Base-by-base conservation (phyloP, 2,888 invertebrate species). In the Dysmachus trigonus region DNA sequence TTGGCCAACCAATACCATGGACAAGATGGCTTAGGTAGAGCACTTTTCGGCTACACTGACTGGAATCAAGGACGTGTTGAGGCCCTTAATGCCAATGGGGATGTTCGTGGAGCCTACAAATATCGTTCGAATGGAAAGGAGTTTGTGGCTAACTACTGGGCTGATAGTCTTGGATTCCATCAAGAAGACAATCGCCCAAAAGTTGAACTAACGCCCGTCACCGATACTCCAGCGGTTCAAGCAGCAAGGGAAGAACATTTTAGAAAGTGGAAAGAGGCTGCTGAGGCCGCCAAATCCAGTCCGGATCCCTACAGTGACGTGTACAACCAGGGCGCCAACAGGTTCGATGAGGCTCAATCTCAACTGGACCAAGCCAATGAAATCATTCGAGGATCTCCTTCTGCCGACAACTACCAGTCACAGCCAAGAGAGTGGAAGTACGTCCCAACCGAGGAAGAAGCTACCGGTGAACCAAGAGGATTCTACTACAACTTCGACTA, bases 131-230 rank as follows among this genome's bases (percentile, higher is more conserved):
- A 90, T 88, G 92, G 92, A 31, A 90, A 91, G 31, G 92, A 92
- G 82, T 91, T 91, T 86, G 81, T 91, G 86, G 92, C 91, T 87
- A 91, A 94, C 87, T 96, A 96, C 91, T 96, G 95, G 94, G 95
- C 96, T 86, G 95, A 96, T 90, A 94, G 94, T 88, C 93, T 94
- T 88, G 96, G 96, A n/a, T 96, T 96, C 93, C 96, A 96, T 92
- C 96, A 96, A 88, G 94, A 95, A 87, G 96, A 96, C 89, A 96
- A 96, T 90, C 92, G 95, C 2, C 95, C 95, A 15, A 94, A 94
- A 89, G 93, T 94, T 81, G 93, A 93, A 81, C 94, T 95, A 84
- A 92, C 93, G 90, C 95, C 94, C 0, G 94, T 94, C 13, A 94
- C 94, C 88, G 96, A 96, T 90, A 94, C 95, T 0, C 95, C 95